These are phyloP conservation scores for Eublepharis macularius DNA, from an alignment of 2,113 vertebrate genomes.

Conservation along the genomic window DNA sequence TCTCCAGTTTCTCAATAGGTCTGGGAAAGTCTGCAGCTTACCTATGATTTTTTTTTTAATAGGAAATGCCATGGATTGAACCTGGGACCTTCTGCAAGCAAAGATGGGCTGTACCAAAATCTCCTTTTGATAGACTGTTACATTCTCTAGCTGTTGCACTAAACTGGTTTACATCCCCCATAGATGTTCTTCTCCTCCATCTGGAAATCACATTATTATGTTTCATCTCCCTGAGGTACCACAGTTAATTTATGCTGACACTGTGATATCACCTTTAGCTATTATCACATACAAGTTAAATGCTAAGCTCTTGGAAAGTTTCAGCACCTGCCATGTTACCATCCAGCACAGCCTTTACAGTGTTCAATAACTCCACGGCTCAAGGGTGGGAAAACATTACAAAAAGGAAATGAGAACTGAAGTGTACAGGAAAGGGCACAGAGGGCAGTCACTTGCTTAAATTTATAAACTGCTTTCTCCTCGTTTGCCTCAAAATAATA, in stretches of 20 bases:
- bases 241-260: conserved; percentile 3
- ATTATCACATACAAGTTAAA: conserved; percentile 16
- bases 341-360: not conserved
- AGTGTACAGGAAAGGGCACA: conserved; percentile 20
- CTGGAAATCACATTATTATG: not conserved
- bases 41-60: too few species aligned
- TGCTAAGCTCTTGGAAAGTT: not conserved
- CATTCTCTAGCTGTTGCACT: not conserved
- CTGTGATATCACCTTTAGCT: not conserved
- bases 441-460: conserved; percentile 35
- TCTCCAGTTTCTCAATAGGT: not conserved
- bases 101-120: too few species aligned
- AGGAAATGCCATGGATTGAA: too few species aligned
- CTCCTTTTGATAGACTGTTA: too few species aligned
- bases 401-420: conserved; percentile 39
- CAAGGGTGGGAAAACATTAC: not conserved
- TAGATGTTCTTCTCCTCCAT: not conserved
- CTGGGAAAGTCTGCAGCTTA: too few species aligned
- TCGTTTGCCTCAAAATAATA: conserved; percentile 40
- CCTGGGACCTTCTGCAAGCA: too few species aligned
- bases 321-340: not conserved
- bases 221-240: not conserved
- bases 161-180: not conserved
- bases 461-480: conserved; percentile 43
- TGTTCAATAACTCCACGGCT: not conserved